phyloP scores from a whole-genome alignment of 2,888 invertebrate species.

The Agrotis ipsilon region DNA sequence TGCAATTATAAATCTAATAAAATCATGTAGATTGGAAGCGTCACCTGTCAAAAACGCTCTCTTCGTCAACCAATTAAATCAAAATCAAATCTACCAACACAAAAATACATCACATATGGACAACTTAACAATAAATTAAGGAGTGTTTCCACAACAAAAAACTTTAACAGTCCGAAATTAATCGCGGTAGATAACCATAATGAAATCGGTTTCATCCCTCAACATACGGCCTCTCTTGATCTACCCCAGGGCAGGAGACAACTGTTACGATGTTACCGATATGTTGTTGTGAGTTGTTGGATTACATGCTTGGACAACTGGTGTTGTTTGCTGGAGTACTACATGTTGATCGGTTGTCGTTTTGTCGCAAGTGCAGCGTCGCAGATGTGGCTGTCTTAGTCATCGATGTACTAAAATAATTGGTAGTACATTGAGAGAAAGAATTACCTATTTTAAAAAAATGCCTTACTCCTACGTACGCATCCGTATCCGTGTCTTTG shows the following conservation, averaged over 20 bases:
- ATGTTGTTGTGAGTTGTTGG: constrained; percentile 70
- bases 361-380: not conserved
- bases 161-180: constrained; percentile 64
- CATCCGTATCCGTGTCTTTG: no score
- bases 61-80: not conserved
- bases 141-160: constrained; percentile 51
- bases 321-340: constrained; percentile 62
- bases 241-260: constrained; percentile 66
- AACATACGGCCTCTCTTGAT: constrained; percentile 72
- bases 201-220: constrained; percentile 71
- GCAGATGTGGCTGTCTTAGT: no score
- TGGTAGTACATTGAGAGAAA: not conserved
- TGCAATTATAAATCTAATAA: no score
- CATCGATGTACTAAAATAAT: not conserved
- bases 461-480: no score
- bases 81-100: not conserved
- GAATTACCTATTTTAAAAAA: not conserved
- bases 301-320: constrained; percentile 69
- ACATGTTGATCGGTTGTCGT: constrained; percentile 16
- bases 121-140: constrained; percentile 58
- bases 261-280: constrained; percentile 82
- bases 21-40: no score
- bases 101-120: constrained; percentile 46
- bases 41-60: not conserved
- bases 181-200: constrained; percentile 77